Conservation (phyloP, 2,888 invertebrate species). For the Troides oblongomaculatus region DNA sequence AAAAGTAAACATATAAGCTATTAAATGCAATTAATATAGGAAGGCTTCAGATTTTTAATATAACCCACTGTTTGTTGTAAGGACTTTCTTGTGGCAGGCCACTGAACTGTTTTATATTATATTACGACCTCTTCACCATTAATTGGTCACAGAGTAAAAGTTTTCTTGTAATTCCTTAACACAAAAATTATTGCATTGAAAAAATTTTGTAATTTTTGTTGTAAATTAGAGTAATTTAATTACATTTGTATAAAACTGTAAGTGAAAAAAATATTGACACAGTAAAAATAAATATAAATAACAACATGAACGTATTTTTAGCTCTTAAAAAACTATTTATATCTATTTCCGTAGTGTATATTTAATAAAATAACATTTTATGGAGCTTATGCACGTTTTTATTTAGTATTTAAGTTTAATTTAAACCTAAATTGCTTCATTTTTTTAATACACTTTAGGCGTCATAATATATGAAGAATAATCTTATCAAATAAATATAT, state of each 20-base stretch:
- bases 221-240: too few species aligned
- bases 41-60: neutral
- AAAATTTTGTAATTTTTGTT: neutral
- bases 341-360: neutral
- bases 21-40: neutral
- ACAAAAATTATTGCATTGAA: slow-evolving; percentile 1
- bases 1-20: too few species aligned
- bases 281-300: neutral
- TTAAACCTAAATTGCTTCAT: neutral
- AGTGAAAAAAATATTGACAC: neutral
- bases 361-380: neutral
- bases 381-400: neutral
- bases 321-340: neutral
- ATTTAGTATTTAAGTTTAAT: neutral
- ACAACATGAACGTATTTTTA: neutral
- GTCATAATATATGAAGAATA: neutral
- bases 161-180: slow-evolving; percentile 17
- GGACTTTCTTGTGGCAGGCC: slow-evolving; percentile 28
- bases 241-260: neutral
- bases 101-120: slow-evolving; percentile 18
- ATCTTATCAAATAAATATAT: too few species aligned
- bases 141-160: slow-evolving; percentile 19
- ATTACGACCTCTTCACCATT: slow-evolving; percentile 22
- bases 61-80: neutral
- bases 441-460: neutral